Conservation (phyloP, 1,140 invertebrate species). For the Catajapyx aquilonaris region DNA sequence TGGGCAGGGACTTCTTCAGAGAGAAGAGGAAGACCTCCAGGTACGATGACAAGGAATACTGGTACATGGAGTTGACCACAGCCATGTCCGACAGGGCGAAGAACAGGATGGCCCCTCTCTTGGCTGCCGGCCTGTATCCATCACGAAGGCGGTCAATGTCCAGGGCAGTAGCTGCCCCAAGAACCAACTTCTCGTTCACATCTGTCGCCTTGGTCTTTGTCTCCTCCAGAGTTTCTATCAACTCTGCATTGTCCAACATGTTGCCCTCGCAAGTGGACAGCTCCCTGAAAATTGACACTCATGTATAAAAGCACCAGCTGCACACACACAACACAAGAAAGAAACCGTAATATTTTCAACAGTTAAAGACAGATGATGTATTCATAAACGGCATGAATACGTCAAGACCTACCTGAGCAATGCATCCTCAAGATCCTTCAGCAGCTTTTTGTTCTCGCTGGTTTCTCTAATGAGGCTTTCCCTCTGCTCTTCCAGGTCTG, state of each 20-base stretch:
- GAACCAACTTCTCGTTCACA: constrained; percentile 45
- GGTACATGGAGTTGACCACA: constrained; percentile 70
- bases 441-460: constrained; percentile 56
- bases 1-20: constrained; percentile 51
- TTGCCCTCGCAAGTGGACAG: constrained; percentile 64
- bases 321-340: too few species aligned
- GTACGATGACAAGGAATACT: constrained; percentile 63
- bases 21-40: constrained; percentile 59
- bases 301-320: too few species aligned
- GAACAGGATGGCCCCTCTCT: constrained; percentile 66
- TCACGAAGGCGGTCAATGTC: constrained; percentile 64
- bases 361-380: not conserved
- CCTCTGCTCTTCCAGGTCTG: constrained; percentile 67
- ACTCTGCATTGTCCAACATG: constrained; percentile 73
- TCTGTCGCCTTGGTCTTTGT: constrained; percentile 64
- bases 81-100: constrained; percentile 75
- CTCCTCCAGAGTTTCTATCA: constrained; percentile 67
- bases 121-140: constrained; percentile 58
- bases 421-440: constrained; percentile 62
- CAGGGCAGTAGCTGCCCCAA: constrained; percentile 43
- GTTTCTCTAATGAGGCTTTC: constrained; percentile 66
- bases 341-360: too few species aligned
- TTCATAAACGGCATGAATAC: not conserved
- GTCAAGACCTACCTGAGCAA: constrained; percentile 28
- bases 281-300: constrained; percentile 28